Evolutionary conservation across 2,888 invertebrate species (phyloP).

Genomic region (Diarsia mendica): DNA sequence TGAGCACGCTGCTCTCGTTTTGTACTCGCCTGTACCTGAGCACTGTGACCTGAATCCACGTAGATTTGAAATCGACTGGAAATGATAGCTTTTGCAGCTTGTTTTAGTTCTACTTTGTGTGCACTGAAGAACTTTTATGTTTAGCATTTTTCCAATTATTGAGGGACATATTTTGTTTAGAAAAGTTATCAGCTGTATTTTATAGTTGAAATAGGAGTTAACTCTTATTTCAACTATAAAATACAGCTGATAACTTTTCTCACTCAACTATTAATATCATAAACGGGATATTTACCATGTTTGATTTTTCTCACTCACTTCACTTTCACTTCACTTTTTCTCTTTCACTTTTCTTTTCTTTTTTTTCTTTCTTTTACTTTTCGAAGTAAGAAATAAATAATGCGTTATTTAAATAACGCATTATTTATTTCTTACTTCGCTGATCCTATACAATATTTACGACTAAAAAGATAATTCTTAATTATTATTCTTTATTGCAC

Average conservation of each 20-base stretch:
- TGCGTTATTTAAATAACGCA: background rate
- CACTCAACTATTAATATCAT: no score
- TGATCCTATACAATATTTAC: background rate
- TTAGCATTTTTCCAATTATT: background rate
- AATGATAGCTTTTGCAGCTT: conserved; percentile 51
- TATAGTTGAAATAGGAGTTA: no score
- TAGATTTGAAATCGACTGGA: conserved; percentile 64
- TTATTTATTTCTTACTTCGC: background rate
- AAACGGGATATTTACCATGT: no score
- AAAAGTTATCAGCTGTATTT: background rate
- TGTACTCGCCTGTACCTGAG: conserved; percentile 68
- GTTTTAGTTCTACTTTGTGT: conserved; percentile 37
- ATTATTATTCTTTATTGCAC: no score
- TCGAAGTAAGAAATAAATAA: no score
- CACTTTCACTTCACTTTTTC: no score
- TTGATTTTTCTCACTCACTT: no score
- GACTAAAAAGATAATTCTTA: background rate
- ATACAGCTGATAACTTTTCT: no score
- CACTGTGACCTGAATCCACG: conserved; percentile 69
- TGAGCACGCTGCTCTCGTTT: conserved; percentile 69
- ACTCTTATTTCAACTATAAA: no score
- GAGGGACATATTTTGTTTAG: background rate
- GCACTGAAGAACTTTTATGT: conserved; percentile 28
- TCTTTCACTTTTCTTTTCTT: no score
- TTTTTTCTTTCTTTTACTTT: no score